Evolutionary conservation across 2,888 invertebrate species (phyloP).

Genomic region (Thumatha senex): DNA sequence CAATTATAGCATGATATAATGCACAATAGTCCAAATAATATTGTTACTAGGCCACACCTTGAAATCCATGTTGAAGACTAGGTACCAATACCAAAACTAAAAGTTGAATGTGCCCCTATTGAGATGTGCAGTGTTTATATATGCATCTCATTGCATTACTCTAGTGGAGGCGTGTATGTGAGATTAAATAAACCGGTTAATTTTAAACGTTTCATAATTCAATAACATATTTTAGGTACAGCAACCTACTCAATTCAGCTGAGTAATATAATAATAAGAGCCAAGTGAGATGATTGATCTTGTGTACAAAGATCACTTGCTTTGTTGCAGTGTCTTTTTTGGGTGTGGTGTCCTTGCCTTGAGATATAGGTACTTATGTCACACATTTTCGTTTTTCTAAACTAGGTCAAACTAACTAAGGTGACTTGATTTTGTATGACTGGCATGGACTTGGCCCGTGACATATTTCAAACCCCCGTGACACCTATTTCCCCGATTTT

Average conservation of each 20-base stretch:
- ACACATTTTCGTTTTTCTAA: slow-evolving; percentile 8
- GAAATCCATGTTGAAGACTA: slow-evolving; percentile 63
- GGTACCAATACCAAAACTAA: slow-evolving; percentile 51
- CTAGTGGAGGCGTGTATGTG: slow-evolving; percentile 30
- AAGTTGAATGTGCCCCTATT: slow-evolving; percentile 67
- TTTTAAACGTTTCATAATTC: slow-evolving; percentile 44
- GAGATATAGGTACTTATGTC: slow-evolving; percentile 16
- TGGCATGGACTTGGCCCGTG: too few relatives aligned
- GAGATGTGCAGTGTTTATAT: slow-evolving; percentile 62
- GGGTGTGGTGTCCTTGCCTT: slow-evolving; percentile 53
- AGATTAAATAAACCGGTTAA: slow-evolving; percentile 50
- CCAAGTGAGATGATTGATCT: slow-evolving; percentile 64
- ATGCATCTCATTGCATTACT: slow-evolving; percentile 53
- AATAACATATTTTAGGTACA: slow-evolving; percentile 23
- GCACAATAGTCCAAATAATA: not conserved
- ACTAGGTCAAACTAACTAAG: slow-evolving; percentile 4
- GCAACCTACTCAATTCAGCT: slow-evolving; percentile 39
- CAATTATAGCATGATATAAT: too few relatives aligned
- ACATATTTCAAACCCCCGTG: too few relatives aligned
- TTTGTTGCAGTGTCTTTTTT: slow-evolving; percentile 57
- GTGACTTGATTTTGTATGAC: too few relatives aligned
- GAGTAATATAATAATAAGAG: slow-evolving; percentile 53
- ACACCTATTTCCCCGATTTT: too few relatives aligned
- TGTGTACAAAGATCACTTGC: slow-evolving; percentile 67
- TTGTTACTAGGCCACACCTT: slow-evolving; percentile 52